These are phyloP conservation scores for Ictalurus punctatus DNA, from an alignment of 2,113 vertebrate genomes.

Conservation along the genomic window DNA sequence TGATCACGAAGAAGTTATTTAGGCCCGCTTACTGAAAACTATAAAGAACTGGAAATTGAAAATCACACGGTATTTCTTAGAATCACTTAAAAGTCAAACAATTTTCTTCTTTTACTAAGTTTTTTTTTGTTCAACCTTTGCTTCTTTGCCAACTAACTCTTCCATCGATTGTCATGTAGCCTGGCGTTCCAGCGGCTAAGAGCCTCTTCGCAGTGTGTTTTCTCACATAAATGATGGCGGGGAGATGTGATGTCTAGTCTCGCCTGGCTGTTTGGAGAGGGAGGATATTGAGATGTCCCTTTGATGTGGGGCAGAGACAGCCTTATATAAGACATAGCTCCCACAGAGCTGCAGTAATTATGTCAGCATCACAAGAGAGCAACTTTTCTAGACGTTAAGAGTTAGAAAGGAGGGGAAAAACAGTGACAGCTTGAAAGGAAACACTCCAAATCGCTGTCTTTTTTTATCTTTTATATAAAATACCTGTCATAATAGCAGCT, in stretches of 20 bases:
- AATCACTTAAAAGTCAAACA: background rate
- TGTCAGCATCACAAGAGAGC: conserved; percentile 43
- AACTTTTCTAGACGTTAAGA: conserved; percentile 34
- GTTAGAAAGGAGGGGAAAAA: background rate
- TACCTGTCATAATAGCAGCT: conserved; percentile 14
- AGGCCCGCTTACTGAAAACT: background rate
- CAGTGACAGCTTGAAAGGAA: conserved; percentile 37
- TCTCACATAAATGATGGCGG: conserved; percentile 35
- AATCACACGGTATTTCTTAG: background rate
- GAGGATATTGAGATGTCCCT: conserved; percentile 47
- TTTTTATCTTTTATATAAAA: conserved; percentile 24
- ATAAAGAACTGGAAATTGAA: background rate
- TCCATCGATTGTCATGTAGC: conserved; percentile 14
- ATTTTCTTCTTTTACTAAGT: background rate
- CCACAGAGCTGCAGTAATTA: conserved; percentile 44
- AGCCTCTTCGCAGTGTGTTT: conserved; percentile 14
- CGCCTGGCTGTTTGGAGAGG: conserved; percentile 33
- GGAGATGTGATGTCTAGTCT: conserved; percentile 35
- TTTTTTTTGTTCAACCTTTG: background rate
- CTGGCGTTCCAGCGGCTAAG: conserved; percentile 11
- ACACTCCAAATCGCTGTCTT: conserved; percentile 7
- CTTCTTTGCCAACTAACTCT: conserved; percentile 1
- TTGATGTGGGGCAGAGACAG: conserved; percentile 50
- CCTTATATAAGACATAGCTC: conserved; percentile 38
- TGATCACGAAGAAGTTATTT: background rate